Conservation (phyloP, 2,888 invertebrate genomes). For the Machimus atricapillus region DNA sequence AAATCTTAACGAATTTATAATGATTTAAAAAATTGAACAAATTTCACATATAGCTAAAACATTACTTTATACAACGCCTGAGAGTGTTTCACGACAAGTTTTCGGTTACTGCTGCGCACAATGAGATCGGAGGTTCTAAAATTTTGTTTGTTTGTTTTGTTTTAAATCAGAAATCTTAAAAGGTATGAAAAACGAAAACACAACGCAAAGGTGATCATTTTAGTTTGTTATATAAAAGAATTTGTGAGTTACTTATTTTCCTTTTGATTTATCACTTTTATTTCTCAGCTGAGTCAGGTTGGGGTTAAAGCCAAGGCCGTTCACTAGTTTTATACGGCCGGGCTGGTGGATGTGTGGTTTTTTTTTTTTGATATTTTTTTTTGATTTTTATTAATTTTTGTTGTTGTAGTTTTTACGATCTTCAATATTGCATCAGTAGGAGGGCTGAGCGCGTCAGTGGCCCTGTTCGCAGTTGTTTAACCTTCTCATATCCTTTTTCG, state of each 20-base stretch:
- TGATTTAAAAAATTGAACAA: constrained; percentile 36
- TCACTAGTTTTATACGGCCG: neutral
- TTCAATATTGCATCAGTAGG: constrained; percentile 20
- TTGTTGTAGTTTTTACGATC: neutral
- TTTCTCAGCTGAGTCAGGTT: neutral
- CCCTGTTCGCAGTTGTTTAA: constrained; percentile 12
- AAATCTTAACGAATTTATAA: constrained; percentile 34
- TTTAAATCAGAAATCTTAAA: constrained; percentile 16
- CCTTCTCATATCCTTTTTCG: constrained; percentile 6
- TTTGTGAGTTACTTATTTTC: neutral
- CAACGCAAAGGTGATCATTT: neutral
- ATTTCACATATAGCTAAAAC: constrained; percentile 36
- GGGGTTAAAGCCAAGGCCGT: neutral
- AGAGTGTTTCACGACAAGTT: constrained; percentile 34
- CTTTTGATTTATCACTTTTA: constrained; percentile 16
- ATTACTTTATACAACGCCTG: constrained; percentile 37
- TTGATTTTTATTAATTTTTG: neutral
- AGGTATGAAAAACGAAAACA: constrained; percentile 6
- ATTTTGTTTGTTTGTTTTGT: neutral
- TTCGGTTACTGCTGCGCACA: constrained; percentile 5
- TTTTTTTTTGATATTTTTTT: neutral
- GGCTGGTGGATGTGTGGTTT: neutral
- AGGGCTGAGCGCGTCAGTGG: constrained; percentile 10
- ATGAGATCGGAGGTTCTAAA: constrained; percentile 2
- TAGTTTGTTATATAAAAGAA: constrained; percentile 2